Base-by-base conservation (phyloP, 2,888 invertebrate genomes). In the Orchestes rusci region DNA sequence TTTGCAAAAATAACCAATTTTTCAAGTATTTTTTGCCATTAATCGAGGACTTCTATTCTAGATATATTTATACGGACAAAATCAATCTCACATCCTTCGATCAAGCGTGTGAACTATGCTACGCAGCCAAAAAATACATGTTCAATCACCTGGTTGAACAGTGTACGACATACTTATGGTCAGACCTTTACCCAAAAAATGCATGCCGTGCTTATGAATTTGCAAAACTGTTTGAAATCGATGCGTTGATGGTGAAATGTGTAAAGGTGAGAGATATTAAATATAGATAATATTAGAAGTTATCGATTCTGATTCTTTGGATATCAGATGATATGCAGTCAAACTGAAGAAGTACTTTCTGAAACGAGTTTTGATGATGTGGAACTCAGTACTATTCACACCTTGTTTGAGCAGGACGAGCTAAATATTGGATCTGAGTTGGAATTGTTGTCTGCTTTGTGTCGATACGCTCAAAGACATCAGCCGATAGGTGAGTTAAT, bases 101-200 rank as follows among this genome's bases (percentile, higher is more conserved):
- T 58, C 82, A 88, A 60, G 89, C 88, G 0, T 89, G 88, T 63
- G 89, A 90, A 58, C 65, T 90, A 23, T 90, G 89, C 61, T 90
- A 90, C 64, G 87, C 84, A 41, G 89, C 88, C 7, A 90, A 90
- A 60, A 90, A 90, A 60, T 90, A 90, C 58, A 85, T 90, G 83
- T 65, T 90, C 42, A 89, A 89, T 0, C 80, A 83, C 64, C 72
- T 90, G 5, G 86, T 89, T 0, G 82, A 87, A 52, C 82, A 85
- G 56, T 90, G 90, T 61, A 89, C 87, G 0, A 77, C 81, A 50
- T 89, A 80, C 59, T 69, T 90, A n/a, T 89, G 88, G 87, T 81
- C 83, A 1, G 84, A 85, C 63, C 66, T 85, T 27, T 78, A 80
- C 46, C 82, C 87, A 0, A 80, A 81, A 58, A 89, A 88, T 67